Base-by-base conservation (phyloP, 92 coral and sea anemone species). In the Parazoanthus atlanticus region DNA sequence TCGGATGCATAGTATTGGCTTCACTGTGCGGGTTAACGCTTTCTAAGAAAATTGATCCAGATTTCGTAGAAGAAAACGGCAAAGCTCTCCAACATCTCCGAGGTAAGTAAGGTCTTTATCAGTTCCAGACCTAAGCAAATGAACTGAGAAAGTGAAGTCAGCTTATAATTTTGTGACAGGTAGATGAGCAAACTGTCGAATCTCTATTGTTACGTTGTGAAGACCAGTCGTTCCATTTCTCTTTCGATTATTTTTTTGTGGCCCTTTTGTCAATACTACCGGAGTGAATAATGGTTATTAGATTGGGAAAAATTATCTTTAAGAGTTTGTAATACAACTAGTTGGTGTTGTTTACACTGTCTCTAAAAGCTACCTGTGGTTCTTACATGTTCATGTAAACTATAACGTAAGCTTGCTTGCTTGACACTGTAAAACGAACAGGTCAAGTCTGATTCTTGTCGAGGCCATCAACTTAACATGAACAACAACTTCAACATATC, bases 21-120 rank as follows among this genome's bases (percentile, higher is more conserved):
- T 46, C 58, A 16, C 49, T 83, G 17, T 83, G 73, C 36, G 65
- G 77, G 36, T 67, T n/a, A 7, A 30, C 71, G 28, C 29, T 76
- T 46, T 58, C 82, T 17, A 76, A 74, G 43, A 31, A 30, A 15
- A 85, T 80, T 54, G 92, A 92, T 80, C 74, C 92, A 58, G 94
- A 92, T 47, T 92, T 92, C 81, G 88, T 86, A 28, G 94, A 89
- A 71, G 92, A 92, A 64, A 89, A 75, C 69, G 94, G 94, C 5
- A 92, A 89, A 92, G 94, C 94, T 17, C 82, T 92, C 34, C 86
- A 86, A 40, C 46, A 92, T 69, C 65, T 92, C 8, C 90, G 88
- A 86, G 94, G 94, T 92, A 69, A 89, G 92, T 92, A 56, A 89
- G 92, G n/a, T 36, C 3, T 5, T 41, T 30, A 17, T 26, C 36